Base-by-base conservation (phyloP, 2,797 vertebrate species). In the Chaenodraco wilsoni region DNA sequence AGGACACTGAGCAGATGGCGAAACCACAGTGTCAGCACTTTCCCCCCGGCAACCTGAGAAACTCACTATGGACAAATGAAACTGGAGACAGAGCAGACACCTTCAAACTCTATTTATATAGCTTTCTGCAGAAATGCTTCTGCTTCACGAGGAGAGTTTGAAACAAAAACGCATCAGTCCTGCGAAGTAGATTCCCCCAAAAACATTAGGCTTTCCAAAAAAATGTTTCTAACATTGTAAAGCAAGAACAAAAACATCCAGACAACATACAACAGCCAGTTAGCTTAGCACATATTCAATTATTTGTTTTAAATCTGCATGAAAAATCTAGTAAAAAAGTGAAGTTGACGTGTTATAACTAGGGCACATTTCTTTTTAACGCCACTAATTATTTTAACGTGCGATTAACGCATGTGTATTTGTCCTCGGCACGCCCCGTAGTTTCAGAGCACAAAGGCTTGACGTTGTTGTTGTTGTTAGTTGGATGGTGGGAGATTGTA, bases 1-100 rank as follows among this genome's bases (percentile, higher is more conserved):
- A 84, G 88, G 81, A 88, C 73, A 33, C 65, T 3, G 73, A 89
- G 87, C 91, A 92, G 88, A 90, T 89, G 89, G 90, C 57, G 1
- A 80, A 90, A 87, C 84, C 75, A 55, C 50, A 81, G 72, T 81
- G 85, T 92, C 92, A 92, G 92, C 90, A 87, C 69, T 87, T 64
- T 45, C 72, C 84, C 73, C 75, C 65, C 70, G 40, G 83, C 83
- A 91, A 90, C 84, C 86, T 72, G 89, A 89, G 87, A 89, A 50
- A 90, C 84, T 87, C 82, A 15, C 84, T 80, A 54, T 83, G 84
- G 86, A 82, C 82, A 81, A 83, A 88, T 82, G 86, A 87, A 90
- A 92, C 83, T 54, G 4, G 68, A 89, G 84, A 81, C 78, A 59
- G 37, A 52, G 76, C 72, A 73, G 85, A 87, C 85, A 84, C 81